Percentiles rank a stretch among this genome's conserved stretches.
phyloP scores from a whole-genome alignment of 2,797 vertebrate genomes.

The Cossypha caffra region DNA sequence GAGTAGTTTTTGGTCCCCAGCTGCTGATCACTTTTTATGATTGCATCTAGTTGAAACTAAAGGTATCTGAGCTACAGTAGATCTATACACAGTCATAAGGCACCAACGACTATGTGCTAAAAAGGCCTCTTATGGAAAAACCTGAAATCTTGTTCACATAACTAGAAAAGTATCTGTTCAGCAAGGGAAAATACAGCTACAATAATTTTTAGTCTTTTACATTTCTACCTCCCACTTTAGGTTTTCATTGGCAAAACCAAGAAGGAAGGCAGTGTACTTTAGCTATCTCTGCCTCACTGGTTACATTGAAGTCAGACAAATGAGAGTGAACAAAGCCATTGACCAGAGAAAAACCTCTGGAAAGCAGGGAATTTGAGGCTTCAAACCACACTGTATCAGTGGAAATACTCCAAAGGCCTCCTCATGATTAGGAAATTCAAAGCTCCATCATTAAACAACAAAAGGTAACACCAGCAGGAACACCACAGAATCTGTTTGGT shows the following conservation, averaged over 20 bases:
- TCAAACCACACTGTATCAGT: background rate
- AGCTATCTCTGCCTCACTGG: background rate
- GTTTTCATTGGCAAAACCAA: background rate
- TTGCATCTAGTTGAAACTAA: background rate
- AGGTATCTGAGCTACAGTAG: slow-evolving; percentile 3
- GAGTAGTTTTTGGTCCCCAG: slow-evolving; percentile 41
- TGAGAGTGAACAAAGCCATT: background rate
- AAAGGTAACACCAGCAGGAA: slow-evolving; percentile 17
- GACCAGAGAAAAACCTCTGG: background rate
- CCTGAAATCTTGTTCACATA: background rate
- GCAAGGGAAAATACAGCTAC: background rate
- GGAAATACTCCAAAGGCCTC: background rate
- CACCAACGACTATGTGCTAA: slow-evolving; percentile 7
- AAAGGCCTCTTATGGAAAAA: slow-evolving; percentile 31
- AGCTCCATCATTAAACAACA: background rate
- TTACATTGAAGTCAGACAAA: background rate
- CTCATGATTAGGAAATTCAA: background rate
- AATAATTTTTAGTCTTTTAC: background rate
- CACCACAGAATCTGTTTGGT: background rate
- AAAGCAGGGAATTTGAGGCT: background rate
- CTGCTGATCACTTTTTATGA: background rate
- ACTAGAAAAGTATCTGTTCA: background rate
- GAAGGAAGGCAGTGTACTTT: background rate
- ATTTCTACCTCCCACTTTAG: background rate
- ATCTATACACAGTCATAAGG: slow-evolving; percentile 46